Evolutionary conservation across 2,888 invertebrate genomes (phyloP).

Genomic region (Drosophila emarginata): DNA sequence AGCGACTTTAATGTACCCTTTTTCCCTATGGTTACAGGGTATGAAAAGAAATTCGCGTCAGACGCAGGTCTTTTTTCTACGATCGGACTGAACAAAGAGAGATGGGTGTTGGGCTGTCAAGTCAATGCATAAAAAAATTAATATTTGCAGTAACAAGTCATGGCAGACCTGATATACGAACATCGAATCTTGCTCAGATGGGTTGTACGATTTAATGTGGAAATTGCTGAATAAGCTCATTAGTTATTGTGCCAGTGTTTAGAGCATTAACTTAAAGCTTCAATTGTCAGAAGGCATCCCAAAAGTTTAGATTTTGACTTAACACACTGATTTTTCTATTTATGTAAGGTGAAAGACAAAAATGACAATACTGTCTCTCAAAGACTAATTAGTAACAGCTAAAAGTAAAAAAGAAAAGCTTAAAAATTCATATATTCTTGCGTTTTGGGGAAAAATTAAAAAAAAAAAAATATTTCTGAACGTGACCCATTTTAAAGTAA

Average conservation of each 20-base stretch:
- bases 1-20: too few relatives aligned
- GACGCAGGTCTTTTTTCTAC: neutral
- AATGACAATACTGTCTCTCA: slow-evolving; percentile 40
- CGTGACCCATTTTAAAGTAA: slow-evolving; percentile 60
- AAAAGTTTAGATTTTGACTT: neutral
- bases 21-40: too few relatives aligned
- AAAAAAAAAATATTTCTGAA: slow-evolving; percentile 44
- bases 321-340: neutral
- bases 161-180: too few relatives aligned
- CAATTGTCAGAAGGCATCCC: neutral
- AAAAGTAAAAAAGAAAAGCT: neutral
- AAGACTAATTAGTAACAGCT: slow-evolving; percentile 33
- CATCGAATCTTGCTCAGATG: too few relatives aligned
- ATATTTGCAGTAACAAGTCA: neutral
- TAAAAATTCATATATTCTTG: slow-evolving; percentile 23
- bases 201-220: too few relatives aligned
- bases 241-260: neutral
- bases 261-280: neutral
- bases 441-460: slow-evolving; percentile 72
- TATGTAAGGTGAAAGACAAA: neutral
- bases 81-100: neutral
- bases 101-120: neutral
- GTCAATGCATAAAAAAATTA: neutral
- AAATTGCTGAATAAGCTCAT: too few relatives aligned
- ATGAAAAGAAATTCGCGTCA: neutral